phyloP scores from a whole-genome alignment of 2,888 invertebrate species.

The Aethes cnicana region DNA sequence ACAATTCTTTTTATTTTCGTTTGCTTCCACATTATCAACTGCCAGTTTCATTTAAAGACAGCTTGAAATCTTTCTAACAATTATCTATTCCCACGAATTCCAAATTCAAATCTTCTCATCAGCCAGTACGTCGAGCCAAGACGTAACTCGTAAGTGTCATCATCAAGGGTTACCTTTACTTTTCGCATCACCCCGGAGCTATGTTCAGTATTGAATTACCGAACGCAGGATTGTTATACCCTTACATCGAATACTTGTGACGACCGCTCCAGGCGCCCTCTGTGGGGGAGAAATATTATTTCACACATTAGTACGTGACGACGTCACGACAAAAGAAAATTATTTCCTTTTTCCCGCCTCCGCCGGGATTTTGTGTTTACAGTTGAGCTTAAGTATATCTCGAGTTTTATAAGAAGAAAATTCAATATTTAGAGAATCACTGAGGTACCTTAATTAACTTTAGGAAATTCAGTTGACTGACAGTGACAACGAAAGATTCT shows the following conservation, averaged over 20 bases:
- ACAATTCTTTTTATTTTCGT: no score
- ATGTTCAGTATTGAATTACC: slow-evolving; percentile 49
- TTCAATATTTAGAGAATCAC: neutral
- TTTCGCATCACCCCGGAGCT: slow-evolving; percentile 45
- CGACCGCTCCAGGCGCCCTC: slow-evolving; percentile 56
- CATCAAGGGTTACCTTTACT: slow-evolving; percentile 42
- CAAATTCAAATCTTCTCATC: neutral
- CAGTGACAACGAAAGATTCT: neutral
- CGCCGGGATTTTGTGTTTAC: slow-evolving; percentile 37
- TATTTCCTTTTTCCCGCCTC: slow-evolving; percentile 43
- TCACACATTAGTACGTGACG: slow-evolving; percentile 61
- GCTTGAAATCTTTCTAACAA: neutral
- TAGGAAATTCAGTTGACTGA: slow-evolving; percentile 1
- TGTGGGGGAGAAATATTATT: slow-evolving; percentile 62
- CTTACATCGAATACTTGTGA: slow-evolving; percentile 39
- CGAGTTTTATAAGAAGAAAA: neutral
- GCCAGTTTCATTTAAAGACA: neutral
- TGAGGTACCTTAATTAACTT: neutral
- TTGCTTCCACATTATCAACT: no score
- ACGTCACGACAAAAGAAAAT: slow-evolving; percentile 50
- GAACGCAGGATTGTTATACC: slow-evolving; percentile 41
- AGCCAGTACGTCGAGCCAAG: slow-evolving; percentile 1
- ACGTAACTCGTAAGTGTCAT: slow-evolving; percentile 33
- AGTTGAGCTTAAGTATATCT: slow-evolving; percentile 21
- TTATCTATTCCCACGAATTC: neutral